Evolutionary conservation across 35 echinoderm and acorn worm genomes (phyloP), one percentile per base, ranked within the genome.

Genomic region (Ophiothrix spiculata): DNA sequence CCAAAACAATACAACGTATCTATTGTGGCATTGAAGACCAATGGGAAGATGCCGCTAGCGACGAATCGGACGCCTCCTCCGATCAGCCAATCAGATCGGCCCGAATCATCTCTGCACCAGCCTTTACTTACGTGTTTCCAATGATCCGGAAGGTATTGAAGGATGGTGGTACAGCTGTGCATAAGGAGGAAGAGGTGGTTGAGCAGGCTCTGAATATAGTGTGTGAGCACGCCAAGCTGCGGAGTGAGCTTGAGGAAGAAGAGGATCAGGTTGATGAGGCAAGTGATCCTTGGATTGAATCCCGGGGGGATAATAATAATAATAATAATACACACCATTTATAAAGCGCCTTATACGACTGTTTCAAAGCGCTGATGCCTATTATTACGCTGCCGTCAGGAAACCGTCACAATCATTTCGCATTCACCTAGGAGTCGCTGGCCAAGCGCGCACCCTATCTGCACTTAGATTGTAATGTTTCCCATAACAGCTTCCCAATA

Each of bases 221-320:
- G 17, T 75, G 79, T 31, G 83, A 86, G 38, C 95, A 97, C 79
- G 81, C 88, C 17, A 60, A 81, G 73, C 74, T 97, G 12, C 80
- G 85, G 40, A 89, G 87, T 39, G 38, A 64, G 10, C 39, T 76
- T 31, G 88, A 87, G 34, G 83, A 56, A 1, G 39, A 77, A 64
- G 77, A 33, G 21, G 85, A 96, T 31, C 76, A 36, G 23, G 81
- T 93, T 21, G 95, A 97, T 93, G 91, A 93, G 95, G 95, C 93
- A 35, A 37, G 91, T 33, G 3, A 60, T n/a, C n/a, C n/a, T n/a
- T n/a, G n/a, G 17, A 84, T 93, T 15, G 94, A 97, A 90, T 87
- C 90, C 90, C 90, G 93, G 33, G 25, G 91, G 29, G 4, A 45
- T 45, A 37, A 8, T 12, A 12, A n/a, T n/a, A n/a, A n/a, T n/a